Evolutionary conservation across 2,113 vertebrate species (phyloP), one percentile per base, ranked within the genome.

Genomic region (Datnioides undecimradiatus): DNA sequence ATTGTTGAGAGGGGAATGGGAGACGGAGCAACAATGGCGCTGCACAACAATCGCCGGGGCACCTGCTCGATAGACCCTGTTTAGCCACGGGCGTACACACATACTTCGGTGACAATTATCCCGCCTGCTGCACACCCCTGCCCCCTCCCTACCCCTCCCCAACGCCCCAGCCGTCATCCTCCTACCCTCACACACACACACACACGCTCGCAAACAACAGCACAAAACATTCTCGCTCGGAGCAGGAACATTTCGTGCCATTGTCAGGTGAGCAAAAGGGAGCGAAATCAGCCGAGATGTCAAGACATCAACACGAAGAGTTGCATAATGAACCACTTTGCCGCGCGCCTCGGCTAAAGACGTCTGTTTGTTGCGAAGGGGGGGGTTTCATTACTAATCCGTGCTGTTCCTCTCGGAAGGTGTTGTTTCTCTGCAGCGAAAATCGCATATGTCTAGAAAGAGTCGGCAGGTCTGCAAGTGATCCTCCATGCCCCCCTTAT

Each of bases 1-100:
- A 80, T 89, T 85, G 83, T 86, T 74, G 69, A 52, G 80, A 27
- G 21, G 29, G 67, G 60, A 89, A 87, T 89, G 79, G 88, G 75
- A 83, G 76, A 83, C 68, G 76, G 77, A 81, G 55, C 80, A 79
- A 92, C 84, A 90, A 91, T 80, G 31, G 76, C 1, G 34, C 65
- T 33, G 72, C 77, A 49, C 64, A 76, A 85, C 85, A 87, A 79
- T 87, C 2, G n/a, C 29, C 4, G 8, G 29, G 45, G 59, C 12
- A 51, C 17, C 78, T 82, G 65, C 65, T 48, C 70, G 43, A 85
- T 83, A 73, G 80, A 80, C 75, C 66, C 46, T 70, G 83, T 86
- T 86, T 84, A 87, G 84, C 86, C 52, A 85, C 5, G 13, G 60
- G 82, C 82, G 73, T 29, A 34, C 76, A 85, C 76, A 82, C 66